Percentiles rank a stretch among this genome's conserved stretches.
phyloP scores from a whole-genome alignment of 2,888 invertebrate species.

The Drosophila silvestris region DNA sequence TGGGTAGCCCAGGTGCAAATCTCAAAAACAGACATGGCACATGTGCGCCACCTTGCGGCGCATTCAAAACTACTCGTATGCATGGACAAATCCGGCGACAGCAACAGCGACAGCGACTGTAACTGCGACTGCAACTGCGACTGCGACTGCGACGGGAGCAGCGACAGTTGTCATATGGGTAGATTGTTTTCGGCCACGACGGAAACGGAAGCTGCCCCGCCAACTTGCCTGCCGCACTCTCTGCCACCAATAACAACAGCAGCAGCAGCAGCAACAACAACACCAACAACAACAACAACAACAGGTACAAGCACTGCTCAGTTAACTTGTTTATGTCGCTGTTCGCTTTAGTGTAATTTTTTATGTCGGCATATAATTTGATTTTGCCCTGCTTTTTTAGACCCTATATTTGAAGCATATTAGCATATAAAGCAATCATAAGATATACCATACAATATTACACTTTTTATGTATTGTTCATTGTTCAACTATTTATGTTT shows the following conservation, averaged over 20 bases:
- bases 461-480: neutral
- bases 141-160: slow-evolving; percentile 42
- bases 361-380: slow-evolving; percentile 64
- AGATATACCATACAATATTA: neutral
- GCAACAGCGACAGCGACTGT: slow-evolving; percentile 31
- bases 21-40: slow-evolving; percentile 63
- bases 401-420: slow-evolving; percentile 16
- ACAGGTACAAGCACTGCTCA: slow-evolving; percentile 46
- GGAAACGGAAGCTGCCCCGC: slow-evolving; percentile 76
- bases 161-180: slow-evolving; percentile 77
- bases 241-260: slow-evolving; percentile 36
- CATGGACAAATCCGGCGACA: slow-evolving; percentile 43
- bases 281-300: slow-evolving; percentile 27
- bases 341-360: slow-evolving; percentile 66
- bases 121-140: slow-evolving; percentile 18
- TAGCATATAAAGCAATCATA: slow-evolving; percentile 1
- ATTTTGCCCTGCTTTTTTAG: slow-evolving; percentile 15
- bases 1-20: slow-evolving; percentile 56
- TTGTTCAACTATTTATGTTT: neutral
- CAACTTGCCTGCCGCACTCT: slow-evolving; percentile 57
- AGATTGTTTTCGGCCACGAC: slow-evolving; percentile 69
- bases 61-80: slow-evolving; percentile 57
- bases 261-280: slow-evolving; percentile 29
- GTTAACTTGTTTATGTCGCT: slow-evolving; percentile 76
- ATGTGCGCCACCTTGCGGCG: slow-evolving; percentile 70